Base-by-base conservation (phyloP, 1,140 invertebrate genomes). In the Pogonognathellus flavescens region DNA sequence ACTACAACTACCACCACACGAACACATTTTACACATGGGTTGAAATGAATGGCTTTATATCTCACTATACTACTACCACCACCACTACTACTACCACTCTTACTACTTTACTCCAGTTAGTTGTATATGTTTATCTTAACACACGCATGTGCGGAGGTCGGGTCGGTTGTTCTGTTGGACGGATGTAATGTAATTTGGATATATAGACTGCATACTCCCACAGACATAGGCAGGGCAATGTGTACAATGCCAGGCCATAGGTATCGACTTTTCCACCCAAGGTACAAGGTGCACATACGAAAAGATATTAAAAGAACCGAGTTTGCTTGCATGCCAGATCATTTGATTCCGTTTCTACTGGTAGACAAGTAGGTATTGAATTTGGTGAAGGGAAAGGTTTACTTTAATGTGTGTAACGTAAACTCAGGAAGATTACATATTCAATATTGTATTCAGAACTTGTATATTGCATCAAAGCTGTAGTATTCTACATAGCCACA, bases 131-230 rank as follows among this genome's bases (percentile, higher is more conserved):
- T 41, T 41, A 18, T 20, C 10, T 20, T 20, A 60, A 66, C 22
- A 66, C 22, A 66, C 62, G 62, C 62, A 66, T 66, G 62, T 66
- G 62, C 62, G 62, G 62, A 66, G 62, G 62, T 66, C 62, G 62
- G 11, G 20, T 66, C 62, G 22, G 31, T 41, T 41, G 31, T 41
- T 41, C 6, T 41, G 31, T 41, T 41, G 31, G 22, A 66, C 62
- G 62, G 62, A 66, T 66, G 62, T 25, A 66, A 66, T 66, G 20
- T 25, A 66, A 66, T 66, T 66, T 10, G 60, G 20, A 25, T 66
- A 20, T 66, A 25, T 66, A 66, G 25, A 25, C 18, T 66, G 14
- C 31, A 1, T 41, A 41, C 31, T 3, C 31, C 31, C 31, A 41
- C 31, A 41, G 31, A 41, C 31, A 41, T 66, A 25, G 22, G 20